phyloP scores from a whole-genome alignment of 2,888 invertebrate genomes.

The Drosophila atripex region DNA sequence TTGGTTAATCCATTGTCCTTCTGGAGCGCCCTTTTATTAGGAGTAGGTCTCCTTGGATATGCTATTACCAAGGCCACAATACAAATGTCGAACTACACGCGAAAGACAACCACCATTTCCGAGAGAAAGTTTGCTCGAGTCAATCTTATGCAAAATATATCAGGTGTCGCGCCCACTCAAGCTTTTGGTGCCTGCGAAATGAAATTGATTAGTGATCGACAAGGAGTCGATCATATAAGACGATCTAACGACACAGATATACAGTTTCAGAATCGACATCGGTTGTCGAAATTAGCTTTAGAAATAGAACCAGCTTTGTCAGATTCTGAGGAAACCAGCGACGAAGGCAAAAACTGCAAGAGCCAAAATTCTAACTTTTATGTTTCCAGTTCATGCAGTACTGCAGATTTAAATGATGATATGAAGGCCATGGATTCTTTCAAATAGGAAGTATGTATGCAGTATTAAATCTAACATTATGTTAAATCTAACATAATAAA shows the following conservation, averaged over 20 bases:
- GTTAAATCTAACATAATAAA: no score
- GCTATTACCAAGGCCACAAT: slow-evolving; percentile 81
- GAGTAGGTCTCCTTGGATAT: slow-evolving; percentile 75
- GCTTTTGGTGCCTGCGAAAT: slow-evolving; percentile 82
- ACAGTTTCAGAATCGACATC: slow-evolving; percentile 46
- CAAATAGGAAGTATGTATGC: no score
- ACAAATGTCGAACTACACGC: slow-evolving; percentile 75
- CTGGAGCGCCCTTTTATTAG: slow-evolving; percentile 79
- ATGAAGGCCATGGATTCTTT: no score
- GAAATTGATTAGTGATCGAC: slow-evolving; percentile 71
- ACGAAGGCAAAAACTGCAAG: neutral
- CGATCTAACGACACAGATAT: slow-evolving; percentile 49
- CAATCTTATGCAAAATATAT: slow-evolving; percentile 66
- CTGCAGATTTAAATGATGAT: no score
- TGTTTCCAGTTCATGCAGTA: neutral
- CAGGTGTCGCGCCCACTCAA: slow-evolving; percentile 52
- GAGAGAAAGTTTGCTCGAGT: slow-evolving; percentile 77
- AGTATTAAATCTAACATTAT: no score
- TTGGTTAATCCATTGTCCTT: slow-evolving; percentile 85
- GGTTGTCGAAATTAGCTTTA: slow-evolving; percentile 14
- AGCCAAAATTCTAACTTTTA: neutral
- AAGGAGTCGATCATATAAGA: slow-evolving; percentile 61
- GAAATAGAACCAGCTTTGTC: slow-evolving; percentile 2
- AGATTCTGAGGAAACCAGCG: neutral
- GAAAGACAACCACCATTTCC: slow-evolving; percentile 65